These are phyloP conservation scores for Paralinhomoeus sp. DNA, from an alignment of 2,888 invertebrate genomes.

Conservation along the genomic window DNA sequence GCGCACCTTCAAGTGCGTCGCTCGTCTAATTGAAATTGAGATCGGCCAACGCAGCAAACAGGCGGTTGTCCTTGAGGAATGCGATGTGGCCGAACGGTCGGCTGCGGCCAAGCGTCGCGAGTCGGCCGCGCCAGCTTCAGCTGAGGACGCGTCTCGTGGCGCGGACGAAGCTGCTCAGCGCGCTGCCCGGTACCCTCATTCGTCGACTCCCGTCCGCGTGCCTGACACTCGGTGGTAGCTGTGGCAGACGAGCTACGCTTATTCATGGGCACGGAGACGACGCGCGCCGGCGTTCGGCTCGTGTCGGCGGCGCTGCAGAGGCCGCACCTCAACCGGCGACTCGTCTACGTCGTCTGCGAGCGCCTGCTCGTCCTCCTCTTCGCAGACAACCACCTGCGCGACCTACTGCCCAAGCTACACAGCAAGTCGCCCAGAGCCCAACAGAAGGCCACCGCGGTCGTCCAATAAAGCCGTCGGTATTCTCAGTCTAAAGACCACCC, in stretches of 20 bases:
- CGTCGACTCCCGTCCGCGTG: not conserved
- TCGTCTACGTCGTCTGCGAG: constrained; percentile 59
- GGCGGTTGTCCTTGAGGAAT: constrained; percentile 27
- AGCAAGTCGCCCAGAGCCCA: constrained; percentile 20
- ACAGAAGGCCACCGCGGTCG: too few relatives aligned
- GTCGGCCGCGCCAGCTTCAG: constrained; percentile 38
- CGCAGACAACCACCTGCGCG: constrained; percentile 20
- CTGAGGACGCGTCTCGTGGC: constrained; percentile 60
- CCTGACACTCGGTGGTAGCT: not conserved
- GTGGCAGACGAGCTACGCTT: constrained; percentile 60
- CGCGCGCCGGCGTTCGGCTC: constrained; percentile 51
- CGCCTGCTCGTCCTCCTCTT: constrained; percentile 35
- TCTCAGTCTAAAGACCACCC: too few relatives aligned
- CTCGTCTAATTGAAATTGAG: constrained; percentile 4
- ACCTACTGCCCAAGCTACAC: constrained; percentile 20
- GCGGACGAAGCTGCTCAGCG: constrained; percentile 57
- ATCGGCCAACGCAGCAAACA: not conserved
- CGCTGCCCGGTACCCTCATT: constrained; percentile 43
- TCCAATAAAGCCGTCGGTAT: too few relatives aligned
- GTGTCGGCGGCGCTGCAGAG: constrained; percentile 71
- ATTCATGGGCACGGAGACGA: constrained; percentile 50
- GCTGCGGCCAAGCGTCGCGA: constrained; percentile 34
- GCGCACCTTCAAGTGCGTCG: constrained; percentile 53
- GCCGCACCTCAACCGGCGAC: constrained; percentile 54
- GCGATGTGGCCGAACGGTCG: constrained; percentile 38